These are phyloP conservation scores for Arctia plantaginis DNA, from an alignment of 2,888 invertebrate genomes.

Conservation along the genomic window DNA sequence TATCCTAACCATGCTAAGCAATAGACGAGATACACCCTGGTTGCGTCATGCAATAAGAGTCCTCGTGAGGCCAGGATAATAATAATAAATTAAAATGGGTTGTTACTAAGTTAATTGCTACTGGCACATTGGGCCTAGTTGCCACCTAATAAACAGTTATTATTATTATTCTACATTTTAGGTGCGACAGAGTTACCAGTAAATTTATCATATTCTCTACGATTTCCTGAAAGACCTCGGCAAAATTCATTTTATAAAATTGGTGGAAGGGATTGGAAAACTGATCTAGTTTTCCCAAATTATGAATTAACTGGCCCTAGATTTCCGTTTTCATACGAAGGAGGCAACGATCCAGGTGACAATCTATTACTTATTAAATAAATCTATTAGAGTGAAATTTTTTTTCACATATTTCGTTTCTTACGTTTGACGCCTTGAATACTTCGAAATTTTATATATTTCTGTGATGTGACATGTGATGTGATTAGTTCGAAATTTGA, in stretches of 20 bases:
- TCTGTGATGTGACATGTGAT: too few species aligned
- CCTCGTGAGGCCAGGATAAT: too few species aligned
- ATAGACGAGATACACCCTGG: too few species aligned
- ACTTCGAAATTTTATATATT: too few species aligned
- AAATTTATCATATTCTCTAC: conserved; percentile 83
- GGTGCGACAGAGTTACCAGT: conserved; percentile 71
- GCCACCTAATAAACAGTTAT: too few species aligned
- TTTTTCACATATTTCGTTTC: too few species aligned
- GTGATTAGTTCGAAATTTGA: background rate
- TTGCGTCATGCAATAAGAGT: too few species aligned
- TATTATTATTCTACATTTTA: conserved; percentile 37
- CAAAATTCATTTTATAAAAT: conserved; percentile 66
- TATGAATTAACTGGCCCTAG: conserved; percentile 90
- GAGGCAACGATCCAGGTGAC: conserved; percentile 88
- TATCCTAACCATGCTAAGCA: too few species aligned
- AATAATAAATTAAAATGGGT: too few species aligned
- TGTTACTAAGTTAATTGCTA: too few species aligned
- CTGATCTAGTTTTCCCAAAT: conserved; percentile 88
- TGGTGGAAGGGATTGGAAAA: conserved; percentile 87
- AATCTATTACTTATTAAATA: too few species aligned
- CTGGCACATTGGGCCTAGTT: too few species aligned
- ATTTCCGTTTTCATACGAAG: conserved; percentile 84
- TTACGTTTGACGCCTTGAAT: background rate
- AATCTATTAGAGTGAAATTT: background rate
- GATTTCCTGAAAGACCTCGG: conserved; percentile 89